These are phyloP conservation scores for Mactra quadrangularis DNA, from an alignment of 1,140 invertebrate species.

Conservation along the genomic window DNA sequence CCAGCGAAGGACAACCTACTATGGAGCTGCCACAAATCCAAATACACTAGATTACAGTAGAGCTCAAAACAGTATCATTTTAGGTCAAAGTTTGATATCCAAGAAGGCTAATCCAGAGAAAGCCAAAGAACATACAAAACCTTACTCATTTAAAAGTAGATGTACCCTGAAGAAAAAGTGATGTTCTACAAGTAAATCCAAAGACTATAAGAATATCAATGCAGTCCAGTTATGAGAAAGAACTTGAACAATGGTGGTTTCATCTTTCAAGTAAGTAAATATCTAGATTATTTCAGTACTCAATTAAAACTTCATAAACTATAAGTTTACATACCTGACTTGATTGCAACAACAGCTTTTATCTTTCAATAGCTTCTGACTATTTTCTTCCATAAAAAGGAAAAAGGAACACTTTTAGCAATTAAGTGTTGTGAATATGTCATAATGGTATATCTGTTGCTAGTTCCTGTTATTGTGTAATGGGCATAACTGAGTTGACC, in stretches of 20 bases:
- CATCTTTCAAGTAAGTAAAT: background rate
- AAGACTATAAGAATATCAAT: background rate
- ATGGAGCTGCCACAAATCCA: conserved; percentile 47
- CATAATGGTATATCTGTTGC: too few relatives aligned
- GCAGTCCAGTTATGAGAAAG: background rate
- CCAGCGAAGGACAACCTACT: conserved; percentile 20
- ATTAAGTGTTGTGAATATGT: too few relatives aligned
- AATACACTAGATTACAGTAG: conserved; percentile 28
- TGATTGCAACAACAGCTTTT: conserved; percentile 1
- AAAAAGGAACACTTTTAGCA: too few relatives aligned
- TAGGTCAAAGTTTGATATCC: conserved; percentile 40
- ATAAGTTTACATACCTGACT: background rate
- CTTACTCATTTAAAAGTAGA: background rate
- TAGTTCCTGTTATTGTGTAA: too few relatives aligned
- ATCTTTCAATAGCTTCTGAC: background rate
- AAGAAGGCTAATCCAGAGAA: conserved; percentile 29
- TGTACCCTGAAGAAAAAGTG: background rate
- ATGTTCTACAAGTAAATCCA: background rate
- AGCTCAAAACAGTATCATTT: conserved; percentile 48
- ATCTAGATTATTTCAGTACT: background rate
- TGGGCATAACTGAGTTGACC: too few relatives aligned
- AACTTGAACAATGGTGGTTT: background rate
- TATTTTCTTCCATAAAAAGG: background rate
- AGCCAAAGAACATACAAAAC: background rate
- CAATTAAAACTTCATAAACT: background rate